Conservation (phyloP, 2,797 vertebrate genomes). For the Nothura maculosa region DNA sequence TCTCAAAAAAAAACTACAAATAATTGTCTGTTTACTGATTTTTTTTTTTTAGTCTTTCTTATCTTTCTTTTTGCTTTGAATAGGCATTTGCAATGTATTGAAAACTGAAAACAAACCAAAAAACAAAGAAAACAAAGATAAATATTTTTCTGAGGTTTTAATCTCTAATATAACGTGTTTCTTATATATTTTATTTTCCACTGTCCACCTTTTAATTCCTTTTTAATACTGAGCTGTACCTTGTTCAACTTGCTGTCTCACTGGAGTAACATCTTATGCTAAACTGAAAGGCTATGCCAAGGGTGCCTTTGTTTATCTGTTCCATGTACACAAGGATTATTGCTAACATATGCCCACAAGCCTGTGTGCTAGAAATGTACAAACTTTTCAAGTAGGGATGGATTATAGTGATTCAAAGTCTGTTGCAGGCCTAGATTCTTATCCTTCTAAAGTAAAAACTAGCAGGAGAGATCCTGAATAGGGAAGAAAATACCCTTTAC, state of each 20-base stretch:
- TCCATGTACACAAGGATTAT: neutral
- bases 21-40: fast-evolving
- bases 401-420: neutral
- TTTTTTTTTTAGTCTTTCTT: fast-evolving
- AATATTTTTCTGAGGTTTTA: neutral
- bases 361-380: neutral
- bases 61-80: neutral
- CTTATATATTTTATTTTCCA: neutral
- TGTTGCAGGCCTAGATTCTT: neutral
- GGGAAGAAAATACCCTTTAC: fast-evolving
- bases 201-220: neutral
- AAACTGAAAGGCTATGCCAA: neutral
- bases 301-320: neutral
- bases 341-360: neutral
- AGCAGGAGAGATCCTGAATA: neutral
- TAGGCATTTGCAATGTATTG: neutral
- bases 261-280: neutral
- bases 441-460: neutral
- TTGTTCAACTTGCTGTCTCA: neutral
- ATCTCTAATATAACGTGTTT: neutral
- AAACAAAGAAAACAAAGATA: neutral
- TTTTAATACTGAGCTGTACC: neutral
- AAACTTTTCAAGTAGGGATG: neutral
- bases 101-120: neutral
- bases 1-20: neutral